phyloP scores from a whole-genome alignment of 1,140 invertebrate species.

The Drosophila paulistorum region DNA sequence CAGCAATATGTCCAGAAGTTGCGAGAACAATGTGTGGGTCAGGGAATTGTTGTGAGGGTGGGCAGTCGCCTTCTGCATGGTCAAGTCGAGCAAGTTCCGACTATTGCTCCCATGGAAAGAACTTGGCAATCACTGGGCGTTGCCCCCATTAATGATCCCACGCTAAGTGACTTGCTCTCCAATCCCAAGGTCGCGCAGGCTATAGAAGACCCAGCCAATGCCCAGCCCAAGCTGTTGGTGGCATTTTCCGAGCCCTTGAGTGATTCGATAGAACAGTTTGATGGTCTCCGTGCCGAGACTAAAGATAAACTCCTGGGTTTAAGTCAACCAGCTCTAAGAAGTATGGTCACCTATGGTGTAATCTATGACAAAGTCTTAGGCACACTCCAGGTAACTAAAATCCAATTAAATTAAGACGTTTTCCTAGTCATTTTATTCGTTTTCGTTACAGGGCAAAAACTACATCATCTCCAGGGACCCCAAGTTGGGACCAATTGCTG shows the following conservation, averaged over 20 bases:
- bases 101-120: conserved; percentile 19
- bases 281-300: conserved; percentile 44
- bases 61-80: conserved; percentile 50
- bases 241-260: conserved; percentile 67
- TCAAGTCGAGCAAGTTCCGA: conserved; percentile 55
- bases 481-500: conserved; percentile 84
- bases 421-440: neutral
- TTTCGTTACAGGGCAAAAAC: conserved; percentile 81
- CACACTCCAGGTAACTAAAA: conserved; percentile 74
- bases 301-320: conserved; percentile 66
- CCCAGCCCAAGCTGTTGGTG: conserved; percentile 62
- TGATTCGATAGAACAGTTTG: conserved; percentile 51
- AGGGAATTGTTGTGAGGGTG: conserved; percentile 85
- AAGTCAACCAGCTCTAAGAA: conserved; percentile 73
- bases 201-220: conserved; percentile 24
- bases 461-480: conserved; percentile 84
- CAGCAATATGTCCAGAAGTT: conserved; percentile 87
- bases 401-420: neutral
- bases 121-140: conserved; percentile 49
- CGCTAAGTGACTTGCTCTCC: conserved; percentile 54
- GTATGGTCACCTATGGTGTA: conserved; percentile 85
- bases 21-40: conserved; percentile 86
- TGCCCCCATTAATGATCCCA: conserved; percentile 51
- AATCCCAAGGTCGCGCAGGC: conserved; percentile 60
- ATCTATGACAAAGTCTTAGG: conserved; percentile 85